These are phyloP conservation scores for Pogonognathellus flavescens DNA, from an alignment of 1,140 invertebrate species.

Conservation along the genomic window DNA sequence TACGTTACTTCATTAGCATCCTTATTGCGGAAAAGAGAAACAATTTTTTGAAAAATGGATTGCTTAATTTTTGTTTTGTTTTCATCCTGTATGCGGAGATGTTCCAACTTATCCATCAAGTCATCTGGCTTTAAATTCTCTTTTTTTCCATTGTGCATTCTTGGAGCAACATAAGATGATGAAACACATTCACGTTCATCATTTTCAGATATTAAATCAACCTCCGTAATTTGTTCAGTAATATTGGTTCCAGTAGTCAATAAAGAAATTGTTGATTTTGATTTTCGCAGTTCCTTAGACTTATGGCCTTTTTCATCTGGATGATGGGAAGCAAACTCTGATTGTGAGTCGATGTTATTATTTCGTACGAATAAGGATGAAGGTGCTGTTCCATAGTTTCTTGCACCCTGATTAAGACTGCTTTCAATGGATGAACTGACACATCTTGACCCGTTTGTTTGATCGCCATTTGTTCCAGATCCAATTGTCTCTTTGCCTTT, in stretches of 20 bases:
- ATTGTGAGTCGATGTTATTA: too few relatives aligned
- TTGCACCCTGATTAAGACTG: too few relatives aligned
- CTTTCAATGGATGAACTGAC: too few relatives aligned
- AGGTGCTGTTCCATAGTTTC: too few relatives aligned
- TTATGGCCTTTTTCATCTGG: not conserved
- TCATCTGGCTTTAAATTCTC: not conserved
- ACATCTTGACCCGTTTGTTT: too few relatives aligned
- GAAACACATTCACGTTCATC: not conserved
- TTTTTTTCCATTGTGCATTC: not conserved
- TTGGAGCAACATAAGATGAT: not conserved
- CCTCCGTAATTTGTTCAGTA: not conserved
- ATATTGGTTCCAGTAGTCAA: not conserved
- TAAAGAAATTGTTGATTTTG: not conserved
- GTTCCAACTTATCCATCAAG: not conserved
- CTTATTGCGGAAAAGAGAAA: not conserved
- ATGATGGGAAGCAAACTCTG: too few relatives aligned
- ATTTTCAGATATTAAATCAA: not conserved
- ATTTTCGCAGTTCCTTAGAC: not conserved
- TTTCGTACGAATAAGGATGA: too few relatives aligned
- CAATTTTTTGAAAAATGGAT: not conserved
- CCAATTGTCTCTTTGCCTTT: too few relatives aligned
- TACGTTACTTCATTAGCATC: not conserved
- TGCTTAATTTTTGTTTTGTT: not conserved
- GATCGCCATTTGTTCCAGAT: too few relatives aligned
- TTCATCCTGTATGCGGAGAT: not conserved